phyloP scores from a whole-genome alignment of 1,140 invertebrate species.

The Drosophila orosa region DNA sequence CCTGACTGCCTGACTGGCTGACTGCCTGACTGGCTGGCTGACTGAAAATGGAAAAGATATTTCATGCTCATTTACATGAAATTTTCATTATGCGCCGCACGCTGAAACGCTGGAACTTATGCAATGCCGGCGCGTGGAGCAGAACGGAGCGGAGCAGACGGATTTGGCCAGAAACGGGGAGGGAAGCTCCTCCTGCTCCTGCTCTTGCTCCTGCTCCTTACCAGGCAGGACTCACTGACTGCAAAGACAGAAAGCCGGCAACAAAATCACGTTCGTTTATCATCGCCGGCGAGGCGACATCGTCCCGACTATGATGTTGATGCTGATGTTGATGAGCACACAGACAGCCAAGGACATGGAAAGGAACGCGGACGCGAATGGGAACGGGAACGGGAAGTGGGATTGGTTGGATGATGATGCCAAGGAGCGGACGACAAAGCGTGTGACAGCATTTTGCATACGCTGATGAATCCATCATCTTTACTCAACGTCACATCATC shows the following conservation, averaged over 20 bases:
- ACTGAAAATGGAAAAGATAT: slow-evolving; percentile 81
- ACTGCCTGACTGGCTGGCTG: slow-evolving; percentile 41
- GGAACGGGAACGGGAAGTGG: slow-evolving; percentile 13
- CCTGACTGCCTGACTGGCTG: slow-evolving; percentile 48
- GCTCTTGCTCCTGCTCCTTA: background rate
- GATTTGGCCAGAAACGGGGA: slow-evolving; percentile 59
- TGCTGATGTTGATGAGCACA: slow-evolving; percentile 77
- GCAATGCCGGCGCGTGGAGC: slow-evolving; percentile 45
- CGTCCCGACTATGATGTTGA: slow-evolving; percentile 69
- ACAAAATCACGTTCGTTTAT: slow-evolving; percentile 81
- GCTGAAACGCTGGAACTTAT: slow-evolving; percentile 56
- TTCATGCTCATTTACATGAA: slow-evolving; percentile 84
- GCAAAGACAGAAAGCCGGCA: slow-evolving; percentile 60
- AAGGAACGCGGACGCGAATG: slow-evolving; percentile 5
- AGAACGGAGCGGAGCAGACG: slow-evolving; percentile 24
- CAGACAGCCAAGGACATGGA: slow-evolving; percentile 61
- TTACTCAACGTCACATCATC: slow-evolving; percentile 82
- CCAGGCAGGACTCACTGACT: slow-evolving; percentile 1
- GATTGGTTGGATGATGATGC: slow-evolving; percentile 43
- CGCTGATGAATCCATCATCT: slow-evolving; percentile 82
- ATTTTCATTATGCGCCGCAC: slow-evolving; percentile 81
- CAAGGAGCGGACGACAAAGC: slow-evolving; percentile 65
- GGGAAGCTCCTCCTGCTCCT: background rate
- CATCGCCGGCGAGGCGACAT: slow-evolving; percentile 65
- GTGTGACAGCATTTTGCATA: slow-evolving; percentile 83